A percentile compares a stretch with the other conserved stretches of the same genome.
Evolutionary conservation across 2,888 invertebrate genomes (phyloP).

Genomic region (Terebella lapidaria): DNA sequence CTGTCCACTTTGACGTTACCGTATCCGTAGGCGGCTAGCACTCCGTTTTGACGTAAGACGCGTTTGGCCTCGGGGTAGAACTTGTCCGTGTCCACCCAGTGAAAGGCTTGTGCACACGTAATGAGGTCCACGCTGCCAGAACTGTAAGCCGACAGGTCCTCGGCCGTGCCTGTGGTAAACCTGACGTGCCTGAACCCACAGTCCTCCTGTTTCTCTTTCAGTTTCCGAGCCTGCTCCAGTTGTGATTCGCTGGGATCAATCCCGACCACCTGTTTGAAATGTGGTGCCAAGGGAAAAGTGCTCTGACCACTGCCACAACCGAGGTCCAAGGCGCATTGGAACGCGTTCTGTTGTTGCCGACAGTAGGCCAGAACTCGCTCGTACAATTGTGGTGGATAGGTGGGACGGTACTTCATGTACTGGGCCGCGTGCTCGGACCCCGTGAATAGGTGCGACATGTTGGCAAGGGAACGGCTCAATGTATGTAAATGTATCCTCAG

Average conservation of each 20-base stretch:
- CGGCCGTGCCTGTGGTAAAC: neutral
- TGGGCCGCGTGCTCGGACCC: neutral
- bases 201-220: neutral
- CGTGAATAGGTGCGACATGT: neutral
- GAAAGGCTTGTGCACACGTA: conserved; percentile 53
- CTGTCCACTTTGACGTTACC: conserved; percentile 7
- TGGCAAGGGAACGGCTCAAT: no score
- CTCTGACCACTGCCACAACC: conserved; percentile 16
- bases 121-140: conserved; percentile 34
- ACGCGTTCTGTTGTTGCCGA: neutral
- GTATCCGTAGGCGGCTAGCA: conserved; percentile 46
- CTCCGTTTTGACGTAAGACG: conserved; percentile 52
- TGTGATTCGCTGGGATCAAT: conserved; percentile 16
- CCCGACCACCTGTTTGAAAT: conserved; percentile 9
- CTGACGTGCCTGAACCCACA: neutral
- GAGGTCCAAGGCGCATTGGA: conserved; percentile 7
- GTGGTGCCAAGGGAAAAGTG: conserved; percentile 8
- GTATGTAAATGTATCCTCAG: no score
- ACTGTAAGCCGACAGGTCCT: neutral
- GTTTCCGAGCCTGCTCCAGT: conserved; percentile 5
- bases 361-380: neutral
- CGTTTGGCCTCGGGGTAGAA: conserved; percentile 54
- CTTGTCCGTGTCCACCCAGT: conserved; percentile 54
- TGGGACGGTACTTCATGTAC: neutral
- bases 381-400: neutral